Conservation (phyloP, 2,888 invertebrate species). For the Eurois occulta region DNA sequence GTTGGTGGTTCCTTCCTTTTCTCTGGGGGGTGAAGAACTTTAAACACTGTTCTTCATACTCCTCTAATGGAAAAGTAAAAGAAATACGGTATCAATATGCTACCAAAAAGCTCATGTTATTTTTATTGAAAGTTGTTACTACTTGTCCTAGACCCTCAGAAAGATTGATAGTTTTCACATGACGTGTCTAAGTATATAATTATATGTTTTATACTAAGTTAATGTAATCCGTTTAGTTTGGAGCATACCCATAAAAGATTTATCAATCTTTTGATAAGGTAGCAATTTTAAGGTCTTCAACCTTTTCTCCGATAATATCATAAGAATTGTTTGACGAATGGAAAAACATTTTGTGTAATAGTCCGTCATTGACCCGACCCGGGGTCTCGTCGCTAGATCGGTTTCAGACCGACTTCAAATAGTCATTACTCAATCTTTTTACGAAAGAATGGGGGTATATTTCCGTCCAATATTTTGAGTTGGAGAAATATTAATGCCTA, state of each 20-base stretch:
- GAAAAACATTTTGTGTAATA: constrained; percentile 45
- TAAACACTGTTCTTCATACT: no score
- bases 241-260: no score
- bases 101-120: neutral
- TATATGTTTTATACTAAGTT: no score
- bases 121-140: neutral
- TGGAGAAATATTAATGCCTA: neutral
- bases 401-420: constrained; percentile 31
- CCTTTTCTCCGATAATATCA: neutral
- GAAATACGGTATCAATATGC: neutral
- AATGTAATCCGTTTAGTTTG: neutral
- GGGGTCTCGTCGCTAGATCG: constrained; percentile 26
- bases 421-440: constrained; percentile 28
- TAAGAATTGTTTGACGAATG: constrained; percentile 46
- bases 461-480: neutral
- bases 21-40: no score
- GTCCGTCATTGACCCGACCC: constrained; percentile 1
- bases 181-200: neutral
- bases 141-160: neutral
- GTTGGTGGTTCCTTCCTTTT: no score
- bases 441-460: neutral
- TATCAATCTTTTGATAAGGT: no score
- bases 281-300: no score
- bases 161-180: neutral
- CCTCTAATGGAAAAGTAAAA: no score